A percentile compares a stretch with the other conserved stretches of the same genome.
phyloP scores from a whole-genome alignment of 1,140 invertebrate genomes.

The Neelides sp. region DNA sequence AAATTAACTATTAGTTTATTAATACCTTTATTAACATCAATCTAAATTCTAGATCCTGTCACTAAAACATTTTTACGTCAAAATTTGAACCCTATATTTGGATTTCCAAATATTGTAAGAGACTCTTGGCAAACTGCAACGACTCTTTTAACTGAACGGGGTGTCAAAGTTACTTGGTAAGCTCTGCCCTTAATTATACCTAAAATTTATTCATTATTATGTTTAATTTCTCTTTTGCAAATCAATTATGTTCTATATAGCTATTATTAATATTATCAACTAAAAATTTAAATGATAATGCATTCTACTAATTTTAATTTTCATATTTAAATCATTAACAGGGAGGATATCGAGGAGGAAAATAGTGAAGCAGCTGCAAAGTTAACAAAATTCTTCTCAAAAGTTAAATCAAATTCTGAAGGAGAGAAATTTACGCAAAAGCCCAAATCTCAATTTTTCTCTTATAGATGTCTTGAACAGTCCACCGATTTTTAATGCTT shows the following conservation, averaged over 20 bases:
- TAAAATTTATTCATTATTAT: background rate
- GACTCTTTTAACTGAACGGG: constrained; percentile 60
- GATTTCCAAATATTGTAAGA: constrained; percentile 85
- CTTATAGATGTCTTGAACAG: constrained; percentile 16
- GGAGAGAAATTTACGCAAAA: background rate
- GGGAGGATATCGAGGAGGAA: constrained; percentile 20
- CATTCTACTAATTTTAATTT: background rate
- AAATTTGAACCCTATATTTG: constrained; percentile 81
- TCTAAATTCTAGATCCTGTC: constrained; percentile 60
- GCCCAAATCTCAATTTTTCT: constrained; percentile 25
- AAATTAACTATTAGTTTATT: background rate
- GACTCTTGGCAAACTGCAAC: constrained; percentile 96
- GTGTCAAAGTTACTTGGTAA: constrained; percentile 56
- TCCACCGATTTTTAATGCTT: constrained; percentile 8
- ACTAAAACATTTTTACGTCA: constrained; percentile 83
- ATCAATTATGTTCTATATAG: background rate
- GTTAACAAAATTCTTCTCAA: constrained; percentile 27
- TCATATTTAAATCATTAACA: background rate
- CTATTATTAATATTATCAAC: background rate
- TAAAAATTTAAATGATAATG: too few relatives aligned
- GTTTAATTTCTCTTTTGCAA: background rate
- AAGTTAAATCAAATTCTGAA: constrained; percentile 1
- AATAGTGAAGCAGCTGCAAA: constrained; percentile 22
- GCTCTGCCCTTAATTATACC: constrained; percentile 29
- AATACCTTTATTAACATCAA: background rate